A percentile compares a stretch with the other conserved stretches of the same genome.
phyloP scores from a whole-genome alignment of 1,140 invertebrate genomes.

The Halotydeus destructor region DNA sequence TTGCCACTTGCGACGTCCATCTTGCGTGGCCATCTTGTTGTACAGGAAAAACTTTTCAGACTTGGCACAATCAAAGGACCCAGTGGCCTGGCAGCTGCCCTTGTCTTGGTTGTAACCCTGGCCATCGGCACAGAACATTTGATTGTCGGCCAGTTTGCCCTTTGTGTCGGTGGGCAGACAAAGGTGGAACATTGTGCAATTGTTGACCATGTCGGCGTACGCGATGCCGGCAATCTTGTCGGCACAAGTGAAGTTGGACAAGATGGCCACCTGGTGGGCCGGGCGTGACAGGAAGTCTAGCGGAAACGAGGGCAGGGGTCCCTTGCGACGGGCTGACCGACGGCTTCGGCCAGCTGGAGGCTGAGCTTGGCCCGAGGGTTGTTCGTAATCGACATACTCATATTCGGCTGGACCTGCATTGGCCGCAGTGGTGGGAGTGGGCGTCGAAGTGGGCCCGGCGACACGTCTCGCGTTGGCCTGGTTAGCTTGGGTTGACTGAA shows the following conservation, averaged over 20 bases:
- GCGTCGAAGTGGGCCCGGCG: background rate
- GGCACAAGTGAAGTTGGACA: slow-evolving; percentile 13
- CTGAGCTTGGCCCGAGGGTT: no score
- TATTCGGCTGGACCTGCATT: background rate
- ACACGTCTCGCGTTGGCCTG: background rate
- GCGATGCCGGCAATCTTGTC: slow-evolving; percentile 17
- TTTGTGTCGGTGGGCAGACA: slow-evolving; percentile 15
- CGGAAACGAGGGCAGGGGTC: background rate
- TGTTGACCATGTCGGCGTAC: slow-evolving; percentile 17
- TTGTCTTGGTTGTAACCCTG: slow-evolving; percentile 15
- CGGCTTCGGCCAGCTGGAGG: no score
- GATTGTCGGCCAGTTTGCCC: slow-evolving; percentile 14
- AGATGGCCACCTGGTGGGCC: background rate
- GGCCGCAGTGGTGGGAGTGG: background rate
- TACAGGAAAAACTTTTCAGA: slow-evolving; percentile 1
- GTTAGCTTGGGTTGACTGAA: background rate
- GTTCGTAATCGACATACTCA: background rate
- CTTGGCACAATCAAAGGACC: background rate
- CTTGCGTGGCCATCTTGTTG: no score
- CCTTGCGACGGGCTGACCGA: background rate
- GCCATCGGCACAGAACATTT: slow-evolving; percentile 14
- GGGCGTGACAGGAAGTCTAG: background rate
- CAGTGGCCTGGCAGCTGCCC: slow-evolving; percentile 6
- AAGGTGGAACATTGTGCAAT: slow-evolving; percentile 18
- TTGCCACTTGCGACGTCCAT: no score